Base-by-base conservation (phyloP, 2,888 invertebrate species). In the Ophion ventricosus region DNA sequence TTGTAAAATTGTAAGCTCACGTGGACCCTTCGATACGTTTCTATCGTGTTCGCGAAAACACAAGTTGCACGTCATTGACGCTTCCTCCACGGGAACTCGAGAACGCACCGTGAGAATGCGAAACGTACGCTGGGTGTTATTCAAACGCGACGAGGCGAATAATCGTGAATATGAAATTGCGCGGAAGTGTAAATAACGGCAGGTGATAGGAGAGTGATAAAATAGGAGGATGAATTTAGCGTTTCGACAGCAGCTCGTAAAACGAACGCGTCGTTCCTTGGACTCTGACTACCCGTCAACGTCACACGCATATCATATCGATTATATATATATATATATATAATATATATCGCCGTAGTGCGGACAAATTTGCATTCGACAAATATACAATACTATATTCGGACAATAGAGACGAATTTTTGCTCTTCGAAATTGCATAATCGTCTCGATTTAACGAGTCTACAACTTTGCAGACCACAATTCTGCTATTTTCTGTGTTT, bases 281-380 rank as follows among this genome's bases (percentile, higher is more conserved):
- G 79, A 83, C 83, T 83, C 75, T 82, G 82, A 67, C 57, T 76
- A 10, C 23, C n/a, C n/a, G 76, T 66, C 40, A 63, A 76, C 76
- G 72, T 69, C 69, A 73, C 61, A 63, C 56, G 61, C 57, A 83
- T 80, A 73, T 72, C 72, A 66, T 83, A 57, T 61, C 59, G 20
- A 10, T 8, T 17, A 29, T 26, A 35, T 35, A 35, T 35, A 35
- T 35, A 8, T 8, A 35, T 35, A 7, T 7, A 35, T 35, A 35
- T 35, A 29, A 35, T 35, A 29, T 29, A 29, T 4, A 35, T 35
- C 35, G 35, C 35, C 7, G 35, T 4, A 35, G n/a, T 20, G 56
- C 10, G 61, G 20, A 67, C 26, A 35, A 26, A 76, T 77, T 72
- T 73, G 66, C 82, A 57, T 56, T 82, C 5, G n/a, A 49, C 7